Evolutionary conservation across 2,888 invertebrate genomes (phyloP).

Genomic region (Tetanocera ferruginea): DNA sequence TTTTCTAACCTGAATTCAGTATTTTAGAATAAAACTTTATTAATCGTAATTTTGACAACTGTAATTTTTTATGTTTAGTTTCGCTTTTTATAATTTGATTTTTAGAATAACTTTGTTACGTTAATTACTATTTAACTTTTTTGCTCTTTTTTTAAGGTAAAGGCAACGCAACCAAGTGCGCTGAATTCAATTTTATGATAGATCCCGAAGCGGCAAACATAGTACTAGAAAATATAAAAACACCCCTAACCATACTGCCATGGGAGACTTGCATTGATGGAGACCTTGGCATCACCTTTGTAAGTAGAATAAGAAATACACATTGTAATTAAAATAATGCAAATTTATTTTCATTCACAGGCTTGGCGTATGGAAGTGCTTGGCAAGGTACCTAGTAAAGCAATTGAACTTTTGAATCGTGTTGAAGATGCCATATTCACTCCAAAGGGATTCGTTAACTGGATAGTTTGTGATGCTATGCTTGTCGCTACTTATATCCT

Average conservation of each 20-base stretch:
- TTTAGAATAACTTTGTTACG: too few relatives aligned
- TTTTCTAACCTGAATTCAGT: too few relatives aligned
- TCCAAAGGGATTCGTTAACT: slow-evolving; percentile 50
- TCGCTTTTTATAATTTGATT: too few relatives aligned
- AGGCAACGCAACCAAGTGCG: slow-evolving; percentile 75
- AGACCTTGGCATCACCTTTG: slow-evolving; percentile 54
- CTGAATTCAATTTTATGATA: slow-evolving; percentile 81
- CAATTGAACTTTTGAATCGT: slow-evolving; percentile 70
- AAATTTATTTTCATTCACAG: slow-evolving; percentile 57
- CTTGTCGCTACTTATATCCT: slow-evolving; percentile 70
- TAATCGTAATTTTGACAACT: too few relatives aligned
- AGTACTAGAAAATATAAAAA: slow-evolving; percentile 72
- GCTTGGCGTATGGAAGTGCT: slow-evolving; percentile 70
- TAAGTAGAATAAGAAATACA: slow-evolving; percentile 38
- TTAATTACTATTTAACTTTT: not conserved
- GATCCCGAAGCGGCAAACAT: slow-evolving; percentile 84
- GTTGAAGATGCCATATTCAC: slow-evolving; percentile 65
- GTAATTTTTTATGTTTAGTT: too few relatives aligned
- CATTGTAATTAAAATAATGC: not conserved
- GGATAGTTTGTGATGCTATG: slow-evolving; percentile 71
- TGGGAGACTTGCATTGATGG: slow-evolving; percentile 76
- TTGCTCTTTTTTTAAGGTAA: slow-evolving; percentile 61
- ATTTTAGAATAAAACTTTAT: too few relatives aligned
- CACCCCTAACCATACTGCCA: slow-evolving; percentile 74
- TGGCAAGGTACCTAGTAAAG: slow-evolving; percentile 56